These are phyloP conservation scores for Bos javanicus DNA, from an alignment of 2,113 vertebrate genomes.

Conservation along the genomic window DNA sequence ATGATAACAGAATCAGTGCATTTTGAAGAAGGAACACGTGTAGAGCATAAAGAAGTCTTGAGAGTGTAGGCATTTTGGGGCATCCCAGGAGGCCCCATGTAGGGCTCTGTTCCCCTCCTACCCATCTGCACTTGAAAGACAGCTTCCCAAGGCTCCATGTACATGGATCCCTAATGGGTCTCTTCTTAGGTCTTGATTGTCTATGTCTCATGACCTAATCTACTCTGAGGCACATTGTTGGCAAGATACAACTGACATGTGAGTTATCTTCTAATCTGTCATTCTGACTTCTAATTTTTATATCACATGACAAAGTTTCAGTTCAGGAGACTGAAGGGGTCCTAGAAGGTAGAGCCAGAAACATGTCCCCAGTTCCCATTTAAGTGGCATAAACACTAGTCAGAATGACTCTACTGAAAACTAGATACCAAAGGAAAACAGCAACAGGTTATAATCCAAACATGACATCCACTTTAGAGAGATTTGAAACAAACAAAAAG, in stretches of 20 bases:
- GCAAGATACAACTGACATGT: background rate
- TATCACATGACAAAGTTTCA: background rate
- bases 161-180: background rate
- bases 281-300: background rate
- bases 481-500: background rate
- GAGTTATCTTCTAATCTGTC: background rate
- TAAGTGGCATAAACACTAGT: background rate
- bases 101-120: background rate
- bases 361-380: background rate
- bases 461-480: background rate
- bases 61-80: background rate
- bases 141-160: background rate
- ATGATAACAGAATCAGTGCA: background rate
- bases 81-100: background rate
- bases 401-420: background rate
- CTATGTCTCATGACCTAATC: background rate
- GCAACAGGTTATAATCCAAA: background rate
- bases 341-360: background rate
- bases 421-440: background rate
- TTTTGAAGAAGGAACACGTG: background rate
- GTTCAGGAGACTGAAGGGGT: background rate
- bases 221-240: background rate
- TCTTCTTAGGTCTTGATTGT: background rate
- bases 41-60: background rate
- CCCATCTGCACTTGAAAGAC: fast-evolving